These are phyloP conservation scores for Leptopilina boulardi DNA, from an alignment of 1,140 invertebrate species.

Conservation along the genomic window DNA sequence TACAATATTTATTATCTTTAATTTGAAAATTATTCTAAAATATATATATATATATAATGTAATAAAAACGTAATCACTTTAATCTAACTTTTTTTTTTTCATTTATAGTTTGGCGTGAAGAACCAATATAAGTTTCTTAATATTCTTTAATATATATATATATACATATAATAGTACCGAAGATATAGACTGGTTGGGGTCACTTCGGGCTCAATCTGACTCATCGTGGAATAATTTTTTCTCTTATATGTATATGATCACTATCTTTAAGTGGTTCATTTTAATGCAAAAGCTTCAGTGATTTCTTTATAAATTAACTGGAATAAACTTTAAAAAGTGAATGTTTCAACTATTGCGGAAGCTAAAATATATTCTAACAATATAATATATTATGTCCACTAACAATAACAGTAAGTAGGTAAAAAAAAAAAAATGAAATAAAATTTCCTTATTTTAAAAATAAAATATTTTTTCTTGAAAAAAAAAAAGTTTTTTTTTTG, in stretches of 20 bases:
- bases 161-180: too few species aligned
- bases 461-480: neutral
- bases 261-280: neutral
- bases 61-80: neutral
- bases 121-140: neutral
- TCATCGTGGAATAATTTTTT: constrained; percentile 10
- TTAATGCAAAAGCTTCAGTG: neutral
- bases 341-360: neutral
- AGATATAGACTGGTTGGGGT: neutral
- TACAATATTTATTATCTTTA: too few species aligned
- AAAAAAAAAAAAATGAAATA: neutral
- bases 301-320: neutral
- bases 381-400: neutral
- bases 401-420: constrained; percentile 1
- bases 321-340: neutral
- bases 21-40: too few species aligned
- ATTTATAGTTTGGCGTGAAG: neutral
- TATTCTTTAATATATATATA: neutral
- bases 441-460: neutral
- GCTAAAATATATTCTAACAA: neutral
- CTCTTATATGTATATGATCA: constrained; percentile 4
- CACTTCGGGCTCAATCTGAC: neutral
- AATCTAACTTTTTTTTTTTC: neutral
- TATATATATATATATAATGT: neutral
- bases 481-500: neutral